phyloP scores from a whole-genome alignment of 1,140 invertebrate species.

The Hyphantria cunea region DNA sequence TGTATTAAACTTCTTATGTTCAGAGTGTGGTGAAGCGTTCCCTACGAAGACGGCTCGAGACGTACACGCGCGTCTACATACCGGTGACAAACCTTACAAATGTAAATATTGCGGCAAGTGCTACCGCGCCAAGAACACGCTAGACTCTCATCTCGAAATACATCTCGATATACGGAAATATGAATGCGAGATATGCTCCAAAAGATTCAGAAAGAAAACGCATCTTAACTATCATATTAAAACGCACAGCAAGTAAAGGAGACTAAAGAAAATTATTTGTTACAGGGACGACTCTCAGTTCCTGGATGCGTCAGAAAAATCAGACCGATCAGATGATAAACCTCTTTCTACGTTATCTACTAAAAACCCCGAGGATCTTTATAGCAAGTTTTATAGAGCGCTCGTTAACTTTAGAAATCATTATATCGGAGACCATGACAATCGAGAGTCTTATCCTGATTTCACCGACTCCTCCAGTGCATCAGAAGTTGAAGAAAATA shows the following conservation, averaged over 20 bases:
- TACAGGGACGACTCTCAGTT: constrained; percentile 46
- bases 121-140: constrained; percentile 59
- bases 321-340: constrained; percentile 44
- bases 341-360: constrained; percentile 49
- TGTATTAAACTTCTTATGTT: constrained; percentile 45
- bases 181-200: constrained; percentile 81
- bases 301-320: constrained; percentile 12
- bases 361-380: constrained; percentile 36
- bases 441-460: constrained; percentile 35
- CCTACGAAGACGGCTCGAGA: constrained; percentile 50
- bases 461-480: constrained; percentile 51
- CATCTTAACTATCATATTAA: constrained; percentile 60
- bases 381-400: constrained; percentile 55
- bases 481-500: constrained; percentile 33
- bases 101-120: constrained; percentile 81
- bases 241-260: constrained; percentile 47
- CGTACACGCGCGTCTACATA: constrained; percentile 72
- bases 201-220: constrained; percentile 59
- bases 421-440: constrained; percentile 44
- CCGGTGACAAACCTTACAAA: constrained; percentile 79
- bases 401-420: constrained; percentile 62
- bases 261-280: constrained; percentile 48
- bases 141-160: constrained; percentile 55
- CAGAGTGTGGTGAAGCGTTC: constrained; percentile 63
- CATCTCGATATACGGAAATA: constrained; percentile 68